Evolutionary conservation across 2,888 invertebrate species (phyloP).

Genomic region (Stomorhina lunata): DNA sequence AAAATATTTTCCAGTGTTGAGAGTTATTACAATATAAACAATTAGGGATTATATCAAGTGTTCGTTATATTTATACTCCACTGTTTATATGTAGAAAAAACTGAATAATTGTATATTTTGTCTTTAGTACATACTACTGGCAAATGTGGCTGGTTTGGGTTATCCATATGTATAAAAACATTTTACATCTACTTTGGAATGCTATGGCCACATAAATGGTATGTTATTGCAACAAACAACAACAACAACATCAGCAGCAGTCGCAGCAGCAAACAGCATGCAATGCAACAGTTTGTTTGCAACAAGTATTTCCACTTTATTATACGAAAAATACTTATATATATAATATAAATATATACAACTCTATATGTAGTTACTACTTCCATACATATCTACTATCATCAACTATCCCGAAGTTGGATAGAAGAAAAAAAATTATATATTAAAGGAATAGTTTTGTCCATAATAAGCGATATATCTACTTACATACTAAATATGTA

Average conservation of each 20-base stretch:
- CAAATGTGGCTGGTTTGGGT: constrained; percentile 33
- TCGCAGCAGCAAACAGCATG: constrained; percentile 58
- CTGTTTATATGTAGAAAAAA: background rate
- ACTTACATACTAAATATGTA: background rate
- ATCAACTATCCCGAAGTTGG: constrained; percentile 41
- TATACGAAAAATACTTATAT: constrained; percentile 18
- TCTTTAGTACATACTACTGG: constrained; percentile 26
- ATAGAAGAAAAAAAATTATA: constrained; percentile 39
- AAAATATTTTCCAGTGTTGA: too few species aligned
- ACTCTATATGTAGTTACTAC: background rate
- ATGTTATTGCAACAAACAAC: constrained; percentile 56
- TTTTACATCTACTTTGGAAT: constrained; percentile 51
- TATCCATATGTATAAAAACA: constrained; percentile 25
- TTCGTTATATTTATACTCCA: too few species aligned
- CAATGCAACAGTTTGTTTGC: constrained; percentile 66
- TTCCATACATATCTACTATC: background rate
- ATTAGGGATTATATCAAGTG: too few species aligned
- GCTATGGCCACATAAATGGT: constrained; percentile 63
- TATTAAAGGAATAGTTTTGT: constrained; percentile 59
- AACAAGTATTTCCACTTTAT: constrained; percentile 67
- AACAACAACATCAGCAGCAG: constrained; percentile 15
- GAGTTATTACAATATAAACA: too few species aligned
- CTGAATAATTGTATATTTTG: background rate
- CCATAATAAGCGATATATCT: constrained; percentile 50
- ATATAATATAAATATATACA: constrained; percentile 34